Percentiles rank a stretch among this genome's conserved stretches.
These are phyloP conservation scores for Aphaenogaster rudis DNA, from an alignment of 1,140 invertebrate genomes.

Conservation along the genomic window DNA sequence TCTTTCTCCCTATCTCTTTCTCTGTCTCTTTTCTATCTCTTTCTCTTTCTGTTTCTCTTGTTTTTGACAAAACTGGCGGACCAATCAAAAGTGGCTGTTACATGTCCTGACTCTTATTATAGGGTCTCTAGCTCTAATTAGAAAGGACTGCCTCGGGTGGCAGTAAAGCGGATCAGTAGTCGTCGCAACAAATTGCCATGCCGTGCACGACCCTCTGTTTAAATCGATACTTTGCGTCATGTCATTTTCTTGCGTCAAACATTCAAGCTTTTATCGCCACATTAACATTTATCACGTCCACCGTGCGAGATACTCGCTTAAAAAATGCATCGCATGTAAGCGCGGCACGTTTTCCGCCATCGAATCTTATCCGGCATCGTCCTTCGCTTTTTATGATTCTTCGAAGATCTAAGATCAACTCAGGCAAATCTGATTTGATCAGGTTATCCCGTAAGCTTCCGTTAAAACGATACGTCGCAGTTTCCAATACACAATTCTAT, in stretches of 20 bases:
- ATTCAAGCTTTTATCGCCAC: slow-evolving; percentile 45
- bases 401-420: slow-evolving; percentile 20
- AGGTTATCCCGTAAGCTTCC: slow-evolving; percentile 22
- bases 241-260: slow-evolving; percentile 57
- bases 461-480: slow-evolving; percentile 5
- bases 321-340: slow-evolving; percentile 46
- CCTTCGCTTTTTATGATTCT: slow-evolving; percentile 29
- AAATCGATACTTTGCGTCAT: slow-evolving; percentile 50
- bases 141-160: neutral
- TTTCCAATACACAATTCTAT: slow-evolving; percentile 27
- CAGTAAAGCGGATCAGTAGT: neutral
- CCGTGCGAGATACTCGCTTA: slow-evolving; percentile 1
- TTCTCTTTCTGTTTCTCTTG: no score
- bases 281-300: slow-evolving; percentile 35
- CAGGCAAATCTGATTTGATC: slow-evolving; percentile 38
- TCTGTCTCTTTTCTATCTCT: no score
- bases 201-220: slow-evolving; percentile 7
- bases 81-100: no score
- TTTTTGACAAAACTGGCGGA: no score
- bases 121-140: neutral
- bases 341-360: neutral
- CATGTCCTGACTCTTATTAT: no score
- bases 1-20: no score
- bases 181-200: slow-evolving; percentile 9
- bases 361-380: slow-evolving; percentile 45